Percentiles rank a stretch among this genome's conserved stretches.
Evolutionary conservation across 2,888 invertebrate genomes (phyloP).

Genomic region (Keiferia lycopersicella): DNA sequence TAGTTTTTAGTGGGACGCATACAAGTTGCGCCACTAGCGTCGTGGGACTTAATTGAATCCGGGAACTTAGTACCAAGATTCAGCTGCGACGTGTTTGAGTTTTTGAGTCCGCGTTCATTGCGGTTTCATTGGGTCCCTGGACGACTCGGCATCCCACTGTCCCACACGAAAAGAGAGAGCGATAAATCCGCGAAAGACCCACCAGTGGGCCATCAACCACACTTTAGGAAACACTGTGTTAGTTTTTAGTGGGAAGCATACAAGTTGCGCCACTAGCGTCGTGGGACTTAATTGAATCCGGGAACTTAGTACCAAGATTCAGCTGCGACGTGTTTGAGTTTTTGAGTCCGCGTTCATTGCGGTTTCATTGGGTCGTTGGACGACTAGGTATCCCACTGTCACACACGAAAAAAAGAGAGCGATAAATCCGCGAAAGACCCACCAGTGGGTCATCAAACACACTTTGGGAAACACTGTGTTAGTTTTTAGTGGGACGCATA

Average conservation of each 20-base stretch:
- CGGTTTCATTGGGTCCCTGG: too few relatives aligned
- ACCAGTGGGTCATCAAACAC: not conserved
- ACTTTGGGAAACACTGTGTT: not conserved
- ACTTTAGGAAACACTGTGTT: not conserved
- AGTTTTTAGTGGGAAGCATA: constrained; percentile 12
- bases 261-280: constrained; percentile 20
- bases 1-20: constrained; percentile 9
- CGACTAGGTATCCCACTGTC: too few relatives aligned
- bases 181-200: not conserved
- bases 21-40: constrained; percentile 21
- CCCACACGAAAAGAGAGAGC: too few relatives aligned
- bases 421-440: too few relatives aligned
- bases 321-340: constrained; percentile 26
- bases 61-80: constrained; percentile 24
- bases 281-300: constrained; percentile 26
- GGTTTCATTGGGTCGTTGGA: too few relatives aligned
- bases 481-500: not conserved
- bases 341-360: constrained; percentile 18
- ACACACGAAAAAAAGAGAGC: too few relatives aligned
- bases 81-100: constrained; percentile 26
- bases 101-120: constrained; percentile 20
- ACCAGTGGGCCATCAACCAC: not conserved
- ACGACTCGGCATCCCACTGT: too few relatives aligned
- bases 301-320: constrained; percentile 24
- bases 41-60: constrained; percentile 26